Base-by-base conservation (phyloP, 2,888 invertebrate species). In the Drosophila quinaria region DNA sequence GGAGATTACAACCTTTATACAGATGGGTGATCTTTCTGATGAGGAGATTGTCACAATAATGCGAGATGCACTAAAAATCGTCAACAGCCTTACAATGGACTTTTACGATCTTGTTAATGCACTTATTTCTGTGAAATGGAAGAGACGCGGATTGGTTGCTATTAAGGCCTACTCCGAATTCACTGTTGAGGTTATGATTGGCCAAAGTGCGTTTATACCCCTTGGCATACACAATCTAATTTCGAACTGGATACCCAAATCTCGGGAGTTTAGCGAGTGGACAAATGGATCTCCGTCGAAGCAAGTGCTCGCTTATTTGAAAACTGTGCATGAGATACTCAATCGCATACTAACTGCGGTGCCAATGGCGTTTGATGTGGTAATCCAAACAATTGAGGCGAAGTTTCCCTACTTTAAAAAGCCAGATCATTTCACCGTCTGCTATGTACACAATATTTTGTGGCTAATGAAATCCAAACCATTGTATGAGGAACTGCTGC, bases 331-430 rank as follows among this genome's bases (percentile, higher is more conserved):
- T 82, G 90, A 93, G 15, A 88, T 94, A 9, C 80, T 95, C 0
- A 87, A 91, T 66, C 92, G 93, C 10, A 81, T 93, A 39, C 67
- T 92, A 0, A 90, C 90, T 3, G 90, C 91, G 2, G 91, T 93
- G 44, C 96, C 96, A 17, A 94, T 95, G 94, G 95, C 96, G 22
- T 95, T 94, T 83, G 95, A 96, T 70, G 92, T 96, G 22, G 92
- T 97, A 15, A 90, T 96, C 79, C 94, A 95, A 49, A 93, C 94
- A 11, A 92, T 97, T 17, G 93, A 94, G 62, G 93, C 94, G 3
- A 93, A 94, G 51, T 98, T 96, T 92, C 98, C 98, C 0, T 98
- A 97, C 91, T 94, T 95, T 90, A 96, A 95, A 85, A 95, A 94
- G 63, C 94, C 95, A 0, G 93, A 95, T 4, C 95, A 95, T 84